These are phyloP conservation scores for Agrenia bidenticulata DNA, from an alignment of 2,888 invertebrate species.

Conservation along the genomic window DNA sequence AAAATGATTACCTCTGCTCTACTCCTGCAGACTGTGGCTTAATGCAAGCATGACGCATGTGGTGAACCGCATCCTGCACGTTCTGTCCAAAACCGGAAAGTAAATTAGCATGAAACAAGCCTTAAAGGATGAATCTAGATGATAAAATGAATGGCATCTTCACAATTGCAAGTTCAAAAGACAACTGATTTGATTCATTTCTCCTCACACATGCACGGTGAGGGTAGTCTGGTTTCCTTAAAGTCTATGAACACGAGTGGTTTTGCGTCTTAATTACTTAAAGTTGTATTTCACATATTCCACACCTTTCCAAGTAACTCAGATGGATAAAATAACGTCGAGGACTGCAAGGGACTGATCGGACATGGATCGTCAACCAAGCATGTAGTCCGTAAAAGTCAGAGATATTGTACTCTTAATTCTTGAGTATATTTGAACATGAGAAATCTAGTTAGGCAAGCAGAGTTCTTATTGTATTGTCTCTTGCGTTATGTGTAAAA, in stretches of 20 bases:
- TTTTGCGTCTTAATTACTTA: slow-evolving; percentile 11
- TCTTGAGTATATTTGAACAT: no score
- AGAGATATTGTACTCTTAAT: no score
- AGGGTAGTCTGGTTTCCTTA: no score
- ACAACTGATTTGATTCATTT: slow-evolving; percentile 1
- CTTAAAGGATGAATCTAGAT: slow-evolving; percentile 6
- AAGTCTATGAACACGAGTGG: no score
- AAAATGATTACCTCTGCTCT: no score
- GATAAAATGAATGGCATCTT: slow-evolving; percentile 1
- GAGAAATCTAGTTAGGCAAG: no score
- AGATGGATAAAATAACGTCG: no score
- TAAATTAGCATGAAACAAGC: slow-evolving; percentile 6
- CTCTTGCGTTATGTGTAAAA: slow-evolving; percentile 3
- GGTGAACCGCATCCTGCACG: slow-evolving; percentile 29
- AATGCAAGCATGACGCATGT: slow-evolving; percentile 18
- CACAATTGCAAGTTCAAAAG: neutral
- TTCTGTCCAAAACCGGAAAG: slow-evolving; percentile 9
- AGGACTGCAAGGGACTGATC: no score
- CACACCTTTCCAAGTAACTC: no score
- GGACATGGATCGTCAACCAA: slow-evolving; percentile 8
- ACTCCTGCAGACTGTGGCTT: slow-evolving; percentile 1
- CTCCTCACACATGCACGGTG: no score
- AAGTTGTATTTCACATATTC: slow-evolving; percentile 15
- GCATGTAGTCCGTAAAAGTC: neutral
- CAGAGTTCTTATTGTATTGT: neutral